Base-by-base conservation (phyloP, 1,140 invertebrate genomes). In the Panagrolaimus sp. region DNA sequence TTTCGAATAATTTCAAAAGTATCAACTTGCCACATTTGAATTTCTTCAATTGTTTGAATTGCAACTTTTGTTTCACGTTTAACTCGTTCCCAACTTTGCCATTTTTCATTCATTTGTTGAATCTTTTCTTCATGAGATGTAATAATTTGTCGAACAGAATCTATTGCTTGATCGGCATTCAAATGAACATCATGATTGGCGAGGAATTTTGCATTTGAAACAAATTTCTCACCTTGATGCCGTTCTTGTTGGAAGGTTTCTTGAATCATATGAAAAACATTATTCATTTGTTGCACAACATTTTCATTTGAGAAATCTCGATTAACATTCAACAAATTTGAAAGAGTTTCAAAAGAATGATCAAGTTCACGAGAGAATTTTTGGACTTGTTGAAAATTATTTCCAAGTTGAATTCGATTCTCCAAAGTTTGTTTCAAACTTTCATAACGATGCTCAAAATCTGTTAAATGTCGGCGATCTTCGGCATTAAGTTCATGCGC, bases 291-390 rank as follows among this genome's bases (percentile, higher is more conserved):
- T 44, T 79, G 46, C 15, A 70, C 64, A 17, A 72, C 63, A 4
- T 52, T 66, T 15, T 71, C 69, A 62, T 77, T 68, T n/a, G 45
- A 75, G 52, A 75, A 74, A 24, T 73, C 68, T 52, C 65, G 24
- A 62, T 76, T 76, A 9, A 43, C 47, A 66, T 73, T 66, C 21
- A 76, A 63, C 0, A 78, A 63, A 8, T 66, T 69, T 15, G 58
- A 46, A 21, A 82, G 52, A 15, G 78, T 70, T 67, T 81, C 67
- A 21, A 82, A 72, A 1, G 75, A 78, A 1, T 58, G 69, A 67
- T 82, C 79, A 0, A 82, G 55, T 28, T 82, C 81, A 15, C 70
- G 47, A 21, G 62, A 69, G 47, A 83, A 83, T 47, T 73, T 80
- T 38, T 72, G 62, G 43, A 81, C 76, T 46, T 79, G 72, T 62